A percentile compares a stretch with the other conserved stretches of the same genome.
Conservation (phyloP, 2,888 invertebrate species). For the Tridacna crocea region DNA sequence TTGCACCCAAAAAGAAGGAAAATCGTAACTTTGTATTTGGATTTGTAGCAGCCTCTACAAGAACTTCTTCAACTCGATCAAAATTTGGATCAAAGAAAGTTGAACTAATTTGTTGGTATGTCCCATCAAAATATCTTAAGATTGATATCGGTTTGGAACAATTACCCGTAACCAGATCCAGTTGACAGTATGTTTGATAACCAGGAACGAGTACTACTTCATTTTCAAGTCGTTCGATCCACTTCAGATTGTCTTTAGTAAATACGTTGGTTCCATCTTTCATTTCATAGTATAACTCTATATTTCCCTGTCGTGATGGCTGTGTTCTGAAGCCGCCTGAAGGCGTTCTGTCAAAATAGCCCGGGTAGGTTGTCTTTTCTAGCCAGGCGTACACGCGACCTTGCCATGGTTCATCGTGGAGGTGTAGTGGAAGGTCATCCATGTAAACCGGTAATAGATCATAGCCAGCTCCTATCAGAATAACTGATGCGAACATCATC, state of each 20-base stretch:
- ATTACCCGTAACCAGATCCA: constrained; percentile 9
- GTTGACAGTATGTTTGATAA: constrained; percentile 56
- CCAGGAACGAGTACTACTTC: constrained; percentile 38
- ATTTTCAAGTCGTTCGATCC: constrained; percentile 68
- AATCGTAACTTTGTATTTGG: constrained; percentile 60
- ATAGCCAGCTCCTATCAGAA: constrained; percentile 63
- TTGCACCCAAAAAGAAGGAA: constrained; percentile 65
- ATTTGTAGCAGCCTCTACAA: constrained; percentile 65
- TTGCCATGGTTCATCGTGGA: constrained; percentile 68
- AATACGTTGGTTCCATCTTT: constrained; percentile 72
- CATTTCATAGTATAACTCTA: constrained; percentile 67
- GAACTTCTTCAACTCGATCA: constrained; percentile 64
- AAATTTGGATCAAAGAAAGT: constrained; percentile 71
- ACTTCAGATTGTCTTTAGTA: constrained; percentile 64
- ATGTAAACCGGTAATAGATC: constrained; percentile 73
- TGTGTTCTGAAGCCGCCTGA: constrained; percentile 26
- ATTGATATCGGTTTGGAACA: constrained; percentile 67
- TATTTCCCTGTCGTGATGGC: constrained; percentile 43
- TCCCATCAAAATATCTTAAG: constrained; percentile 74
- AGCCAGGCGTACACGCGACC: constrained; percentile 69
- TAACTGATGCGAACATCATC: constrained; percentile 57
- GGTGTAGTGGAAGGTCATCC: constrained; percentile 71
- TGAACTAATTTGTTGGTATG: constrained; percentile 53
- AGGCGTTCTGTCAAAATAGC: constrained; percentile 44
- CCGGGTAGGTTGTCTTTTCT: constrained; percentile 45